Conservation (phyloP, 2,888 invertebrate genomes). For the Trissolcus brochymenae region DNA sequence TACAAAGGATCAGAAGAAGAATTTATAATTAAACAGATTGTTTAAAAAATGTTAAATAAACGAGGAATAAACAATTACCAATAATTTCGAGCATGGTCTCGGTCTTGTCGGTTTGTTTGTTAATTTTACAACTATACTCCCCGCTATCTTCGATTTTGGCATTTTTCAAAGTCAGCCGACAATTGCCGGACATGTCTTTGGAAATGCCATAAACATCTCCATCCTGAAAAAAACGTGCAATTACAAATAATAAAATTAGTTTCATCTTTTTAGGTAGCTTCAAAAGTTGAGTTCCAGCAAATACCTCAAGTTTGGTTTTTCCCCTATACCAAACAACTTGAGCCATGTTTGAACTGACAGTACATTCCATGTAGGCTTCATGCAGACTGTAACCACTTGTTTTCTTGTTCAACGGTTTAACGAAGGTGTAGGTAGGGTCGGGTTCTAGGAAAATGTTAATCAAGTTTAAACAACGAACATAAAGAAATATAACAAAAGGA, state of each 20-base stretch:
- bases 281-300: constrained; percentile 4
- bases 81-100: constrained; percentile 88
- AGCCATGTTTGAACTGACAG: constrained; percentile 95
- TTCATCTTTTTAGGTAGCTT: not conserved
- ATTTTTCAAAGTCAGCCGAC: constrained; percentile 90
- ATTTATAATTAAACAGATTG: not conserved
- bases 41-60: not conserved
- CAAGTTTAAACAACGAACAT: constrained; percentile 5
- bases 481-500: not conserved
- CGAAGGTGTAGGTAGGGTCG: constrained; percentile 95
- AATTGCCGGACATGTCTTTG: constrained; percentile 94
- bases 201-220: constrained; percentile 91
- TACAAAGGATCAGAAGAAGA: not conserved
- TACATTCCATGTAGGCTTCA: constrained; percentile 93
- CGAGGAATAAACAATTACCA: constrained; percentile 39
- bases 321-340: constrained; percentile 95
- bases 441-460: constrained; percentile 82
- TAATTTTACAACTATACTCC: constrained; percentile 92
- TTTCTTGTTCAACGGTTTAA: constrained; percentile 91
- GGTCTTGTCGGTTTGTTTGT: constrained; percentile 92
- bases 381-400: constrained; percentile 93
- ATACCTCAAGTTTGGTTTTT: constrained; percentile 83
- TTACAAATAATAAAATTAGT: too few relatives aligned
- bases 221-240: constrained; percentile 78
- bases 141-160: constrained; percentile 91